phyloP scores from a whole-genome alignment of 2,797 vertebrate genomes.

The Cossypha niveicapilla region DNA sequence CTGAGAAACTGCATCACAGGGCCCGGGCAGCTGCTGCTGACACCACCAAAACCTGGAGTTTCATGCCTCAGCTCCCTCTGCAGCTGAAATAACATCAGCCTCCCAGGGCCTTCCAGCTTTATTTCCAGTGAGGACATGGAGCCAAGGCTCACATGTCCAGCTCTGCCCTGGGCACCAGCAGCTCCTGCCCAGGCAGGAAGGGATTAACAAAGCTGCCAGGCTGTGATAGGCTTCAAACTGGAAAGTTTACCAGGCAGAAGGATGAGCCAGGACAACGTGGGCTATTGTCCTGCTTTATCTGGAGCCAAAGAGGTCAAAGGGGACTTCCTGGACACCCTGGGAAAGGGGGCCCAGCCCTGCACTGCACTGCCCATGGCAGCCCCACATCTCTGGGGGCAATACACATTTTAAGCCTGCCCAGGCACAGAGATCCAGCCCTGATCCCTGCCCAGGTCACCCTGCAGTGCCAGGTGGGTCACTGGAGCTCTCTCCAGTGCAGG shows the following conservation, averaged over 20 bases:
- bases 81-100: constrained; percentile 54
- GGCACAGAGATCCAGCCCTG: neutral
- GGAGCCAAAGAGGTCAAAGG: neutral
- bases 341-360: neutral
- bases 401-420: accelerated
- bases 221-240: neutral
- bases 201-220: constrained; percentile 35
- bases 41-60: constrained; percentile 32
- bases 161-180: neutral
- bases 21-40: constrained; percentile 5
- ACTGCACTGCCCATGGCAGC: neutral
- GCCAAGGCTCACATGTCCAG: neutral
- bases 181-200: neutral
- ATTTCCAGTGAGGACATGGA: neutral
- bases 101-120: neutral
- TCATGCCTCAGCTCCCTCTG: neutral
- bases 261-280: constrained; percentile 1
- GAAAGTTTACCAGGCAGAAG: constrained; percentile 2
- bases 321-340: neutral
- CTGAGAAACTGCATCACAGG: neutral
- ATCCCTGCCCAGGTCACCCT: neutral
- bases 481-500: neutral
- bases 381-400: accelerated
- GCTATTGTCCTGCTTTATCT: constrained; percentile 36
- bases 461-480: neutral